Percentiles rank a stretch among this genome's conserved stretches.
phyloP scores from a whole-genome alignment of 2,113 vertebrate species.

The Notechis scutatus region DNA sequence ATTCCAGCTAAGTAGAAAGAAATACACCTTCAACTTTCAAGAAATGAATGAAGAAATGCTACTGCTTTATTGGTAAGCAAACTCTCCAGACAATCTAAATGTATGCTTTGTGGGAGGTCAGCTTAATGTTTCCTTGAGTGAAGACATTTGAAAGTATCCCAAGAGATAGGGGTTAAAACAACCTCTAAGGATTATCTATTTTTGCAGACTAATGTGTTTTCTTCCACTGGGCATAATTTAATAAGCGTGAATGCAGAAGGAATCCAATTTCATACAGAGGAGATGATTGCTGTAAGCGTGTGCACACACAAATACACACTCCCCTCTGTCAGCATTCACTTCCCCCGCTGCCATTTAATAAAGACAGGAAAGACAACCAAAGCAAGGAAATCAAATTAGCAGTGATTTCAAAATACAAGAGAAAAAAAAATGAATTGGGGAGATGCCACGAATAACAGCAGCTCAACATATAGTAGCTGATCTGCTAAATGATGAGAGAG shows the following conservation, averaged over 20 bases:
- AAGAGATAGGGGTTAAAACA: neutral
- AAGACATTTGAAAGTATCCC: neutral
- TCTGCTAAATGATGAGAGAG: constrained; percentile 12
- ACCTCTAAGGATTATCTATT: neutral
- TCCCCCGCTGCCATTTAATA: constrained; percentile 43
- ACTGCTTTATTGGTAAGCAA: neutral
- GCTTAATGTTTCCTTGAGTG: neutral
- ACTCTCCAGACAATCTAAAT: neutral
- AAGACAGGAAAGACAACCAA: constrained; percentile 37
- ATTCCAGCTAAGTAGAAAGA: neutral
- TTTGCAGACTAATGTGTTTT: constrained; percentile 21
- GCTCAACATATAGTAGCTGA: neutral
- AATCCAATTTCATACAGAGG: constrained; percentile 31
- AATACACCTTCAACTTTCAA: neutral
- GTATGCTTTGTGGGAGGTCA: neutral
- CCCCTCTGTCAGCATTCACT: neutral
- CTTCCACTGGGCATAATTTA: constrained; percentile 20
- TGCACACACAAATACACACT: neutral
- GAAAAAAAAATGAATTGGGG: neutral
- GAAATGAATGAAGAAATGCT: neutral
- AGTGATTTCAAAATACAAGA: constrained; percentile 37
- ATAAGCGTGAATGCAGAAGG: constrained; percentile 25
- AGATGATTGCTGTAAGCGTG: constrained; percentile 8
- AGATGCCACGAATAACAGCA: constrained; percentile 12
- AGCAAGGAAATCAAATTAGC: constrained; percentile 52